phyloP scores from a whole-genome alignment of 2,797 vertebrate genomes.

The Natrix natrix region DNA sequence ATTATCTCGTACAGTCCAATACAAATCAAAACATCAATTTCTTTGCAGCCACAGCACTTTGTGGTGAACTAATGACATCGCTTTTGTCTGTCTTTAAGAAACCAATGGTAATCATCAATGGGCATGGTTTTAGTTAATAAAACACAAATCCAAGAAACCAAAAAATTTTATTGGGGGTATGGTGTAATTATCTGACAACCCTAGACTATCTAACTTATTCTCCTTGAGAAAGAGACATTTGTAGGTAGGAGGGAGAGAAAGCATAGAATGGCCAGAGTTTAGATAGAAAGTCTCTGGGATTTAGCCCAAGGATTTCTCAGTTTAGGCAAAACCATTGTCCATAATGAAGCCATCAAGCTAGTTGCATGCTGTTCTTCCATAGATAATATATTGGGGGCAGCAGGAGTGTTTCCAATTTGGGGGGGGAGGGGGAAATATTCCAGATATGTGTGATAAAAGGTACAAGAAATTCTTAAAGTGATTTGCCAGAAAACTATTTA shows the following conservation, averaged over 20 bases:
- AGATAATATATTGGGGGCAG: neutral
- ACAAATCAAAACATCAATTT: neutral
- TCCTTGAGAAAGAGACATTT: neutral
- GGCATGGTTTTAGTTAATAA: neutral
- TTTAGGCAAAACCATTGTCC: neutral
- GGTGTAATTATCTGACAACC: neutral
- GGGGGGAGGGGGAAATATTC: neutral
- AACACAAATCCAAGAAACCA: neutral
- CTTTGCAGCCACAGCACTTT: neutral
- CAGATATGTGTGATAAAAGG: neutral
- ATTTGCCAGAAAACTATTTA: neutral
- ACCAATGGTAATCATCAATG: neutral
- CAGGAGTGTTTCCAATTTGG: neutral
- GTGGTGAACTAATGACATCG: neutral
- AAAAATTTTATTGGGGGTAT: neutral
- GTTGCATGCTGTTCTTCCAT: neutral
- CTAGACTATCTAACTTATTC: neutral
- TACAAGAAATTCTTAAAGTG: neutral
- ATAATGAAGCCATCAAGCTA: neutral
- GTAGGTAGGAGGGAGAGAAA: too few species aligned
- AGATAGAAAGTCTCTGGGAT: neutral
- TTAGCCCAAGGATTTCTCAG: neutral
- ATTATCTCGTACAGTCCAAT: neutral
- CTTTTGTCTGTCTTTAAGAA: neutral
- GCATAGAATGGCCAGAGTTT: neutral